Evolutionary conservation across 2,888 invertebrate genomes (phyloP).

Genomic region (Oasisia sp.): DNA sequence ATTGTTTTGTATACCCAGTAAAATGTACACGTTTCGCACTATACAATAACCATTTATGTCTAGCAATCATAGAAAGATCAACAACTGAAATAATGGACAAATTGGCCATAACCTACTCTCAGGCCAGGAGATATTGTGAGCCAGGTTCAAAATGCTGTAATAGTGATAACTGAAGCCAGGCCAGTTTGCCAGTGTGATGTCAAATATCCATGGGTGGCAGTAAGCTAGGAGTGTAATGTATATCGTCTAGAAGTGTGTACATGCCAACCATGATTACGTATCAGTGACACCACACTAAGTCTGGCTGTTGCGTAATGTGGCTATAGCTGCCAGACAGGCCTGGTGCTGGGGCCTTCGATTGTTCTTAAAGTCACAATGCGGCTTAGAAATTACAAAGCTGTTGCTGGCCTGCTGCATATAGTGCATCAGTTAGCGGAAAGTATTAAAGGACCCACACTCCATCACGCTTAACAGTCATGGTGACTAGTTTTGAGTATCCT

Average conservation of each 20-base stretch:
- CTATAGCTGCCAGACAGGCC: neutral
- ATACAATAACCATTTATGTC: too few species aligned
- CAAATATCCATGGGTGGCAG: too few species aligned
- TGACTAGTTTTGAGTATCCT: neutral
- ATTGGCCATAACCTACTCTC: too few species aligned
- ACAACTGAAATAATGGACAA: too few species aligned
- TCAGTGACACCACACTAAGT: neutral
- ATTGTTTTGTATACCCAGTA: too few species aligned
- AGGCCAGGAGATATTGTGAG: too few species aligned
- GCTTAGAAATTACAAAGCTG: neutral
- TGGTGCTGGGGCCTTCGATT: neutral
- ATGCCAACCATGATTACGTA: neutral
- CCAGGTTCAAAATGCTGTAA: too few species aligned
- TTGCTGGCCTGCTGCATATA: neutral
- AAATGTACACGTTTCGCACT: too few species aligned
- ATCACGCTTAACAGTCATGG: neutral
- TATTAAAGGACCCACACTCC: neutral
- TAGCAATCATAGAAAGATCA: too few species aligned
- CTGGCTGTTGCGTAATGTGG: neutral
- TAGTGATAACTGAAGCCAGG: too few species aligned
- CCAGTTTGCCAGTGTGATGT: too few species aligned
- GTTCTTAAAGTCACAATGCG: neutral
- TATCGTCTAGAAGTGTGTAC: neutral
- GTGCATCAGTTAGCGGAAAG: neutral
- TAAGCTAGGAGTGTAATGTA: neutral